Conservation (phyloP, 2,797 vertebrate species). For the Diplodus puntazzo region DNA sequence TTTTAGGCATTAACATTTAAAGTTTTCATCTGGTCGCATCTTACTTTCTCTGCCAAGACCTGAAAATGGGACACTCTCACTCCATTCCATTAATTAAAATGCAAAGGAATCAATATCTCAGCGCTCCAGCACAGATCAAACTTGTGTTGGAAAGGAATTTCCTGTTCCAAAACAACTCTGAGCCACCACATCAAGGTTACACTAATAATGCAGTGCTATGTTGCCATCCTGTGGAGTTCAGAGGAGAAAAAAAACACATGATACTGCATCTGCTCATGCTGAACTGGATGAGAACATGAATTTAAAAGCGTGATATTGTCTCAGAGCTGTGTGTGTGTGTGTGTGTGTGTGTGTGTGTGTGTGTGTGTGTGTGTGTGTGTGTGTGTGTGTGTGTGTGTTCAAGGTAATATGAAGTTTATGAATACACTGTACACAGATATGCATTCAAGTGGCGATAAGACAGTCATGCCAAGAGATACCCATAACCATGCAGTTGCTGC, state of each 20-base stretch:
- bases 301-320: conserved; percentile 6
- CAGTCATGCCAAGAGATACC: neutral
- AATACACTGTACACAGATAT: neutral
- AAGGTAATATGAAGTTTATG: too few species aligned
- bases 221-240: conserved; percentile 76
- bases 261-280: conserved; percentile 38
- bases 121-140: conserved; percentile 40
- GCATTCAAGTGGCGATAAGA: conserved; percentile 6
- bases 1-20: conserved; percentile 21
- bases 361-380: too few species aligned
- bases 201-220: conserved; percentile 66
- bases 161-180: conserved; percentile 38
- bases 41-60: conserved; percentile 43
- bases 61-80: conserved; percentile 41
- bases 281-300: conserved; percentile 20
- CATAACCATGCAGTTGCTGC: neutral
- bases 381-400: too few species aligned
- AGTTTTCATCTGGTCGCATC: conserved; percentile 36
- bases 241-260: conserved; percentile 39
- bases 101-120: conserved; percentile 55
- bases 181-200: conserved; percentile 56
- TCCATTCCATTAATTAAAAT: conserved; percentile 60
- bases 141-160: conserved; percentile 24
- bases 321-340: neutral
- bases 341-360: too few species aligned